These are phyloP conservation scores for Alauda arvensis DNA, from an alignment of 2,797 vertebrate genomes.

Conservation along the genomic window DNA sequence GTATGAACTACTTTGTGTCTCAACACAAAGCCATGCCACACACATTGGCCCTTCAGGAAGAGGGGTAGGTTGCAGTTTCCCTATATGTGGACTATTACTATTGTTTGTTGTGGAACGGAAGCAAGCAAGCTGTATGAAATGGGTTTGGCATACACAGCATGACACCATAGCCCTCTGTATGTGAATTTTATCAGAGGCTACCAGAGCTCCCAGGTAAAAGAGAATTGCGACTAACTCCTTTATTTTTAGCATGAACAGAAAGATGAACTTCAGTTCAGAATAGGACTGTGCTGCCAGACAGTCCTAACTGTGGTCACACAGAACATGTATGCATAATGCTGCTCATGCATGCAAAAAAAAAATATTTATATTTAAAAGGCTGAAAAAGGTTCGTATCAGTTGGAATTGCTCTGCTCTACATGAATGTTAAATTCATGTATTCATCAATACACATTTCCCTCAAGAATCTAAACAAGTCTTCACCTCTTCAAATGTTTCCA, in stretches of 20 bases:
- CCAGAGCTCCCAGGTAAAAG: neutral
- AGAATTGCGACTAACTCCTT: neutral
- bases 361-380: too few relatives aligned
- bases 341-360: rapidly evolving
- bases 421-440: neutral
- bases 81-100: neutral
- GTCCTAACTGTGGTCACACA: neutral
- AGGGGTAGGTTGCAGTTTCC: neutral
- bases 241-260: neutral
- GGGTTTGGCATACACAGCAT: neutral
- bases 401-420: neutral
- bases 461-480: neutral
- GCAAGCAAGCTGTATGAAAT: neutral
- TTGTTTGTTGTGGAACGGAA: neutral
- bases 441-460: neutral
- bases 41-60: neutral
- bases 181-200: neutral
- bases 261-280: neutral
- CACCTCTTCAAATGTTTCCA: conserved; percentile 80
- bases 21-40: neutral
- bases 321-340: neutral
- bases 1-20: neutral
- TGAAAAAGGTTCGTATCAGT: neutral
- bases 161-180: neutral
- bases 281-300: neutral